phyloP scores from a whole-genome alignment of 2,797 vertebrate species.

The Ciconia nigra region DNA sequence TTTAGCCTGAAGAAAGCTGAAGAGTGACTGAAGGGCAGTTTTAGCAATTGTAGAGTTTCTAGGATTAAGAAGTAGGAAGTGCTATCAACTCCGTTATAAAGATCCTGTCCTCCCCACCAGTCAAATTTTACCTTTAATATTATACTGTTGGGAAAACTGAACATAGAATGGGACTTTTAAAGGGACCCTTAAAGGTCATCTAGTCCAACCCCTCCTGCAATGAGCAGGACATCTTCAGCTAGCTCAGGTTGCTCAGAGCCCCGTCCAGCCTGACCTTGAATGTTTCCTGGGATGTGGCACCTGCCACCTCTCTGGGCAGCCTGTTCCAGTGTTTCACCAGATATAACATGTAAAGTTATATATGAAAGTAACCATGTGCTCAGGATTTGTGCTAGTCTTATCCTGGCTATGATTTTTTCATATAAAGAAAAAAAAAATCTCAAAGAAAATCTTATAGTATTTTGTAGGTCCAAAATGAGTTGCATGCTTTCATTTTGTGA shows the following conservation, averaged over 20 bases:
- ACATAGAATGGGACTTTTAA: neutral
- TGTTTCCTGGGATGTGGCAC: neutral
- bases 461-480: neutral
- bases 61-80: neutral
- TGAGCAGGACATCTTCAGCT: neutral
- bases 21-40: neutral
- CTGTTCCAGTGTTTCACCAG: neutral
- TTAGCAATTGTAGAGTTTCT: neutral
- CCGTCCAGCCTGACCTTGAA: fast-evolving
- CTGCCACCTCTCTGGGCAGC: neutral
- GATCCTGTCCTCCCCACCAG: fast-evolving
- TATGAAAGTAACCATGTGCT: fast-evolving
- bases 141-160: neutral
- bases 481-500: neutral
- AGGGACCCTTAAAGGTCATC: neutral
- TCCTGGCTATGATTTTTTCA: neutral
- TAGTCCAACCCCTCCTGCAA: neutral
- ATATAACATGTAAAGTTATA: fast-evolving
- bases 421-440: neutral
- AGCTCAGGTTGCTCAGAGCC: neutral
- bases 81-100: neutral
- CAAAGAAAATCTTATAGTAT: fast-evolving
- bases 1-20: neutral
- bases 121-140: neutral
- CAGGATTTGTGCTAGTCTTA: neutral